Evolutionary conservation across 2,113 vertebrate species (phyloP), one percentile per base, ranked within the genome.

Genomic region (Brevimyrus niger): DNA sequence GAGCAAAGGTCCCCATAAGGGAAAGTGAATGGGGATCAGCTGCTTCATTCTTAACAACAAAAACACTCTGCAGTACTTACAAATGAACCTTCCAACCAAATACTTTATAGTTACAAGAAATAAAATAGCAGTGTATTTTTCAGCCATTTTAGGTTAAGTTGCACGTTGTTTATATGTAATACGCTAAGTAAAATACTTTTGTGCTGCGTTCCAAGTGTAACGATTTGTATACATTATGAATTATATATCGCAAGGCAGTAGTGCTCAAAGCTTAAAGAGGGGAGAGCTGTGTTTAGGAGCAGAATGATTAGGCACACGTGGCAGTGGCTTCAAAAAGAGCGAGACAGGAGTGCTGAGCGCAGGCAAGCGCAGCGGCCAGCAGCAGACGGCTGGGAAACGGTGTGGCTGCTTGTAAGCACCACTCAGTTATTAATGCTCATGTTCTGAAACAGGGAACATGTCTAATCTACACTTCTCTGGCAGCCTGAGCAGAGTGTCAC

Each of bases 401-500:
- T 69, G 27, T 58, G 89, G 83, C 92, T 92, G 90, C 93, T 92
- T 89, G 91, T 91, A 92, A 91, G 93, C 91, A 90, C 91, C 90
- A 91, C 90, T 94, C 85, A 93, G 93, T 95, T 92, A 94, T 94
- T 94, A 88, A 95, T 58, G 90, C 89, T 93, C 87, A 89, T 88
- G 89, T 89, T 92, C 91, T 91, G 86, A 69, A 90, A 90, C 89
- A 91, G 85, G 89, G 90, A 87, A 90, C 88, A 82, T 90, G 86
- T 90, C 61, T 91, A 91, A 90, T 91, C 17, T 88, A 53, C 86
- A 84, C 58, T 55, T 86, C 65, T 87, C 58, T 42, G 90, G 88
- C 89, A 96, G 95, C 93, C 93, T 96, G 95, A 94, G 95, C 95
- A 95, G 94, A 94, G 90, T 93, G 94, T 92, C 47, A 93, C 93